These are phyloP conservation scores for Trichacis sp. DNA, from an alignment of 2,888 invertebrate species.

Conservation along the genomic window DNA sequence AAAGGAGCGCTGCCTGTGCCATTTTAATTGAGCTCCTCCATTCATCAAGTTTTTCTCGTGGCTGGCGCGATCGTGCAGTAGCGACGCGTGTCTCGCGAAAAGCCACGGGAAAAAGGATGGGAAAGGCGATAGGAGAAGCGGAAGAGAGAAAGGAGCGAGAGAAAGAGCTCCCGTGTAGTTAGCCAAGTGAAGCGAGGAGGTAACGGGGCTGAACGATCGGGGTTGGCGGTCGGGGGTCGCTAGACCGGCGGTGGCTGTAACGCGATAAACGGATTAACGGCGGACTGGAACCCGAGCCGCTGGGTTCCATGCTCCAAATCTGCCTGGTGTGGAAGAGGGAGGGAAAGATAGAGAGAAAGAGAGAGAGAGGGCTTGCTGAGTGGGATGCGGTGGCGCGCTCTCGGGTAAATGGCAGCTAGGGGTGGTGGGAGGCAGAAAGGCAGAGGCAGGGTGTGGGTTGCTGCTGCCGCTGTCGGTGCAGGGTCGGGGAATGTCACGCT, in stretches of 20 bases:
- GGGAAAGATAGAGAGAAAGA: constrained; percentile 19
- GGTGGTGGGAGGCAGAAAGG: constrained; percentile 5
- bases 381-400: constrained; percentile 4
- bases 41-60: constrained; percentile 6
- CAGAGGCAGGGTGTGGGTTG: constrained; percentile 37
- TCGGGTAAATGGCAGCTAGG: constrained; percentile 18
- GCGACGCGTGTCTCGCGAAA: background rate
- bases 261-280: constrained; percentile 69
- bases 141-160: constrained; percentile 8
- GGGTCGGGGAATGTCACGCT: constrained; percentile 58
- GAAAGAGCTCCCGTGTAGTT: constrained; percentile 35
- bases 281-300: constrained; percentile 57
- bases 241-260: constrained; percentile 63
- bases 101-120: constrained; percentile 7
- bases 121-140: background rate
- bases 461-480: too few species aligned
- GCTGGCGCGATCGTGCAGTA: background rate
- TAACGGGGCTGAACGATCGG: constrained; percentile 33
- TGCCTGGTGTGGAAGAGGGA: constrained; percentile 39
- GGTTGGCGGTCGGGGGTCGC: constrained; percentile 42
- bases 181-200: constrained; percentile 35
- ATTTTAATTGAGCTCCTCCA: constrained; percentile 3
- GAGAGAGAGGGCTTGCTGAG: constrained; percentile 1
- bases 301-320: constrained; percentile 56
- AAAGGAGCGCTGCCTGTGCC: background rate